Evolutionary conservation across 2,113 vertebrate genomes (phyloP).

Genomic region (Triplophysa rosa): DNA sequence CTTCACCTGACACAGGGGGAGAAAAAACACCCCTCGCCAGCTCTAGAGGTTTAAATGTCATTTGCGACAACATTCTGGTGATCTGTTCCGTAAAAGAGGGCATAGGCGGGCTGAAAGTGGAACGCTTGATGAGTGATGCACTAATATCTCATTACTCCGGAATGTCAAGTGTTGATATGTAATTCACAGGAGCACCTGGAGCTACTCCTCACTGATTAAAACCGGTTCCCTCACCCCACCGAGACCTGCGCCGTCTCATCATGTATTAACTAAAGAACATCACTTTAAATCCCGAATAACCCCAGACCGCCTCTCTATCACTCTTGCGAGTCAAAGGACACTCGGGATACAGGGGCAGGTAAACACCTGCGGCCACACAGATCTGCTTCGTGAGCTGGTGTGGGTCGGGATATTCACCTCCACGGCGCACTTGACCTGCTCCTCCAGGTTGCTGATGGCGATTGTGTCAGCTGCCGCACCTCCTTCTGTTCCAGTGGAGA

Average conservation of each 20-base stretch:
- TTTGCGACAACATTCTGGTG: slow-evolving; percentile 3
- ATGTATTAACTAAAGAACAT: background rate
- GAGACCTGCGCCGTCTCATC: background rate
- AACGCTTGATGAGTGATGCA: slow-evolving; percentile 11
- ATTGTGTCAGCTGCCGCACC: slow-evolving; percentile 71
- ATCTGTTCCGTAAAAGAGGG: slow-evolving; percentile 17
- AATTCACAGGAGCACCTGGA: slow-evolving; percentile 21
- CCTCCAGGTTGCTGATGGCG: slow-evolving; percentile 79
- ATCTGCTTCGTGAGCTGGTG: background rate
- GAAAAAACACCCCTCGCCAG: background rate
- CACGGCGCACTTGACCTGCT: slow-evolving; percentile 81
- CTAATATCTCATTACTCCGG: slow-evolving; percentile 39
- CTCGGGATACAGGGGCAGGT: background rate
- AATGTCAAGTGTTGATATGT: slow-evolving; percentile 32
- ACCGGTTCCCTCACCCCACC: background rate
- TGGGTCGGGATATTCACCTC: slow-evolving; percentile 71
- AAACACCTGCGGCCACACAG: background rate
- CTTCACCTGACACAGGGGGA: background rate
- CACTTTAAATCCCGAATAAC: background rate
- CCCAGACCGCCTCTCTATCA: background rate
- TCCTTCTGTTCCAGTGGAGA: slow-evolving; percentile 67
- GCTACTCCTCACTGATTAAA: slow-evolving; percentile 34
- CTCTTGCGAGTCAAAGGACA: background rate
- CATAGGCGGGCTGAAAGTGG: slow-evolving; percentile 9
- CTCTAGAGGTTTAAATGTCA: slow-evolving; percentile 31